These are phyloP conservation scores for Pongo abelii DNA, from an alignment of 2,113 vertebrate genomes.

Conservation along the genomic window DNA sequence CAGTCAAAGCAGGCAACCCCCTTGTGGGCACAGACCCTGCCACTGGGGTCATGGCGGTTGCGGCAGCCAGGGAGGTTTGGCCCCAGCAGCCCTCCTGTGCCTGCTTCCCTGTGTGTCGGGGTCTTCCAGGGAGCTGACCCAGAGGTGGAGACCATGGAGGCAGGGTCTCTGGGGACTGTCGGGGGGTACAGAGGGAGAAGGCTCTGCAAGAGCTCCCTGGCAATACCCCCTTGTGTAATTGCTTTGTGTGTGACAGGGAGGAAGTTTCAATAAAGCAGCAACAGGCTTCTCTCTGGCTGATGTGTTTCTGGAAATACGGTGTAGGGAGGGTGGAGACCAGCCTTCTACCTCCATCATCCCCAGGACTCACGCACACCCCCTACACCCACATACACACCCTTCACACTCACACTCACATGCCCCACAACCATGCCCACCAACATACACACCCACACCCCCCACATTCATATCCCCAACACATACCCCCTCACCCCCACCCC, in stretches of 20 bases:
- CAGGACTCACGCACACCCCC: not conserved
- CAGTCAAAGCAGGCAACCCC: not conserved
- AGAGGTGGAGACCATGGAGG: not conserved
- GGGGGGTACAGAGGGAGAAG: not conserved
- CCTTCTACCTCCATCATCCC: not conserved
- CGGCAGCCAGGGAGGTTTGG: not conserved
- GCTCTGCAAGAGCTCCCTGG: not conserved
- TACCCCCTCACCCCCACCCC: no score
- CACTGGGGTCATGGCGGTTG: fast-evolving
- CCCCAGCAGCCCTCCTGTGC: not conserved
- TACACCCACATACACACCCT: not conserved
- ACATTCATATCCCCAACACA: no score
- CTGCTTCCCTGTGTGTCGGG: not conserved
- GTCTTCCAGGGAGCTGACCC: not conserved
- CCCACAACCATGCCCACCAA: no score
- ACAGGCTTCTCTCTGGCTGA: constrained; percentile 32
- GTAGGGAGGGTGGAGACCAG: not conserved
- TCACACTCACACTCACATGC: not conserved
- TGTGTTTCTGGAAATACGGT: not conserved
- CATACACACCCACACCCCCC: not conserved
- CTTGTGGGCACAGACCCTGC: not conserved
- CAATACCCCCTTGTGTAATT: not conserved
- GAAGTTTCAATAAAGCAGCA: constrained; percentile 64
- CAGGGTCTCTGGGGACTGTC: not conserved
- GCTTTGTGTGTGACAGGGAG: constrained; percentile 42